A percentile compares a stretch with the other conserved stretches of the same genome.
Conservation (phyloP, 1,140 invertebrate genomes). For the Planococcus citri region DNA sequence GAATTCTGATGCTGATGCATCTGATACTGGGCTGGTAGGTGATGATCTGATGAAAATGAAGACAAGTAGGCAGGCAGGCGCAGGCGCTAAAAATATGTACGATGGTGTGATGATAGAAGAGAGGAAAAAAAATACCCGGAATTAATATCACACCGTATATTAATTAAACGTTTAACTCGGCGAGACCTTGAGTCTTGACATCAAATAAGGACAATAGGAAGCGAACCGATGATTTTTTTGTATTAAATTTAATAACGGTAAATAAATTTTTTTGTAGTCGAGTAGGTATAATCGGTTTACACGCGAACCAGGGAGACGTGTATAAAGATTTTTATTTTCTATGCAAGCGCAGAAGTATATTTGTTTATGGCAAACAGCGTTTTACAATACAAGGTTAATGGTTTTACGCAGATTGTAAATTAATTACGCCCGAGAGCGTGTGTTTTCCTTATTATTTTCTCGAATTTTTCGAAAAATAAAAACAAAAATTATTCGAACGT, state of each 20-base stretch:
- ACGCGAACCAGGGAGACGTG: neutral
- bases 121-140: neutral
- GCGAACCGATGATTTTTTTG: neutral
- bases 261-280: neutral
- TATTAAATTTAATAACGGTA: neutral
- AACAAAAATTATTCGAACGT: too few relatives aligned
- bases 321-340: too few relatives aligned
- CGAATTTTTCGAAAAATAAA: neutral
- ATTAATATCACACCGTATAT: neutral
- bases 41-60: too few relatives aligned
- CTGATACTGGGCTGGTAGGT: too few relatives aligned
- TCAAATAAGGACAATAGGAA: constrained; percentile 3
- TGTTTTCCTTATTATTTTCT: neutral
- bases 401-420: neutral
- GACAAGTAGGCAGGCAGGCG: too few relatives aligned
- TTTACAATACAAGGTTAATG: neutral
- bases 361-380: too few relatives aligned
- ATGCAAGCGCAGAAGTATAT: too few relatives aligned
- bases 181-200: neutral
- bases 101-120: neutral
- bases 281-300: too few relatives aligned
- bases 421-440: neutral
- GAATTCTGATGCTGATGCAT: too few relatives aligned
- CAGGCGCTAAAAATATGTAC: too few relatives aligned
- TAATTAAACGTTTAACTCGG: neutral